A percentile compares a stretch with the other conserved stretches of the same genome.
These are phyloP conservation scores for Hydrozoanthus gracilis DNA, from an alignment of 92 coral and sea anemone species.

Conservation along the genomic window DNA sequence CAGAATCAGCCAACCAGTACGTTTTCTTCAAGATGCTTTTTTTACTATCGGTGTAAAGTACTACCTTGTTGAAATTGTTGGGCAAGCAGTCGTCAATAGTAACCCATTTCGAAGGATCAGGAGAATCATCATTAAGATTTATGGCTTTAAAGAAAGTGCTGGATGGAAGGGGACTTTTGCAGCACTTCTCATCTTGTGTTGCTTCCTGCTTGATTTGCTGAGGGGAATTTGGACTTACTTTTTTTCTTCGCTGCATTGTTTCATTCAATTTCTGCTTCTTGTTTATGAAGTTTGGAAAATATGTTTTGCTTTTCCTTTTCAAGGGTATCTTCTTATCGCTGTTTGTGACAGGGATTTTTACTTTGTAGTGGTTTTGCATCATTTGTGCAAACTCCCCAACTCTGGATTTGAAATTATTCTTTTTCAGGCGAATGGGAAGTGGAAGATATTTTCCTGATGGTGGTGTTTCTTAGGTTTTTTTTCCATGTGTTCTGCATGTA, in stretches of 20 bases:
- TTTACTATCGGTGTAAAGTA: too few relatives aligned
- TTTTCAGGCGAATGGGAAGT: conserved; percentile 61
- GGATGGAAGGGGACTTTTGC: neutral
- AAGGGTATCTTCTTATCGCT: neutral
- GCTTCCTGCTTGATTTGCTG: neutral
- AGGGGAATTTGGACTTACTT: neutral
- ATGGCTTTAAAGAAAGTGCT: neutral
- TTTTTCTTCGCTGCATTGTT: neutral
- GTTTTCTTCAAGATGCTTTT: too few relatives aligned
- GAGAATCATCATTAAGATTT: neutral
- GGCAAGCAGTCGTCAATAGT: conserved; percentile 3
- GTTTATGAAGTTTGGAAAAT: too few relatives aligned
- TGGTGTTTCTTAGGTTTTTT: conserved; percentile 7
- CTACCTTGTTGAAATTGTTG: conserved; percentile 34
- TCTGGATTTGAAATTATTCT: conserved; percentile 40
- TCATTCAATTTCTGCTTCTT: neutral
- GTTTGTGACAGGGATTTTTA: neutral
- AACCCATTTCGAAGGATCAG: neutral
- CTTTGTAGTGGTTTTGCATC: conserved; percentile 50
- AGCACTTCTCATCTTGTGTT: neutral
- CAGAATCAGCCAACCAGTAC: conserved; percentile 53
- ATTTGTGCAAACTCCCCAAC: conserved; percentile 51
- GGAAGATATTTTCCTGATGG: conserved; percentile 44
- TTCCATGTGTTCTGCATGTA: neutral
- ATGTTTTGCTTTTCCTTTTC: neutral